Conservation (phyloP, 2,113 vertebrate species). For the Aphyosemion australe region DNA sequence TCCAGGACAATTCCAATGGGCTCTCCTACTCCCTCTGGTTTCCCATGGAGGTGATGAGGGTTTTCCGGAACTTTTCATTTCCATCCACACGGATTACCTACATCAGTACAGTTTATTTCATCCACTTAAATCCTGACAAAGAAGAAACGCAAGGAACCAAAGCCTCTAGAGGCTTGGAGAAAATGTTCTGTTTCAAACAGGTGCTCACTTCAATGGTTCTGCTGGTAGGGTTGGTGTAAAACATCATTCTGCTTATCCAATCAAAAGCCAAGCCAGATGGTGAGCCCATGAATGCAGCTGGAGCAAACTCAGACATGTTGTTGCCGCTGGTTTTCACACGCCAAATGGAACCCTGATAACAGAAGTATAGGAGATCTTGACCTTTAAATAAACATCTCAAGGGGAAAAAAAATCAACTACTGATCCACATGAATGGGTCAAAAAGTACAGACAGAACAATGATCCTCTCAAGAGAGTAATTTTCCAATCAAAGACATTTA, state of each 20-base stretch:
- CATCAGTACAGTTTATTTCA: not conserved
- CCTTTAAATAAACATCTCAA: not conserved
- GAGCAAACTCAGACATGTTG: conserved; percentile 76
- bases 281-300: conserved; percentile 70
- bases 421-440: not conserved
- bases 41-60: conserved; percentile 72
- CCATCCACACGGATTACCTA: conserved; percentile 80
- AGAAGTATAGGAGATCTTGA: not conserved
- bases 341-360: conserved; percentile 73
- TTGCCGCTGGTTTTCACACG: conserved; percentile 71
- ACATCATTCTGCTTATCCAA: conserved; percentile 77
- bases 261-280: conserved; percentile 78
- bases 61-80: conserved; percentile 71
- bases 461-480: not conserved
- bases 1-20: conserved; percentile 75
- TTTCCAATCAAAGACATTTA: too few relatives aligned
- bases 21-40: conserved; percentile 72
- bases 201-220: conserved; percentile 74
- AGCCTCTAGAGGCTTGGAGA: not conserved
- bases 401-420: not conserved
- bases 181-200: not conserved
- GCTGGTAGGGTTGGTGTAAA: conserved; percentile 73
- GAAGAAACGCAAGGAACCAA: not conserved
- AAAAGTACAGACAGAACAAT: not conserved
- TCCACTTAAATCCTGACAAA: not conserved